A percentile compares a stretch with the other conserved stretches of the same genome.
These are phyloP conservation scores for Leuciscus waleckii DNA, from an alignment of 2,797 vertebrate genomes.

Conservation along the genomic window DNA sequence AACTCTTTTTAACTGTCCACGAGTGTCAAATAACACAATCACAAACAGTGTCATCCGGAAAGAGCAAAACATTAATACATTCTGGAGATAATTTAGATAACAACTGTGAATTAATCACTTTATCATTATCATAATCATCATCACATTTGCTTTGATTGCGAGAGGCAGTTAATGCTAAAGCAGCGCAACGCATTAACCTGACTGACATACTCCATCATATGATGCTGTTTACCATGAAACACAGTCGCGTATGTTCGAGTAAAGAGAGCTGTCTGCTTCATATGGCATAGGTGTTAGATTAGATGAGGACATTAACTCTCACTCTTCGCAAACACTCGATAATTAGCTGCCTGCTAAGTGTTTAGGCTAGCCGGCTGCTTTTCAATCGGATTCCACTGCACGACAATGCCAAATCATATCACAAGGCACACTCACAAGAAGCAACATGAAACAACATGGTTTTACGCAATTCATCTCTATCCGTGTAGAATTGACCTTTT, in stretches of 20 bases:
- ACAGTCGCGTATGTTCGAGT: not conserved
- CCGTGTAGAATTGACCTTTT: not conserved
- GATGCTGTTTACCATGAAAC: not conserved
- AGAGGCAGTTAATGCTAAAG: not conserved
- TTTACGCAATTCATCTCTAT: not conserved
- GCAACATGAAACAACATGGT: not conserved
- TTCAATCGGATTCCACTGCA: not conserved
- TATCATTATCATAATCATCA: not conserved
- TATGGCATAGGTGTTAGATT: not conserved
- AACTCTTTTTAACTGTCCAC: not conserved
- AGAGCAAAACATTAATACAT: not conserved
- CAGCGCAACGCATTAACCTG: not conserved
- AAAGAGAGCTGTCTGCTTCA: not conserved
- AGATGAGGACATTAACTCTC: not conserved
- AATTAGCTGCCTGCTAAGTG: slow-evolving; percentile 31
- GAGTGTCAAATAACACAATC: not conserved
- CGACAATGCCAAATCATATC: not conserved
- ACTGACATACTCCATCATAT: not conserved
- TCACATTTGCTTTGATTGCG: not conserved
- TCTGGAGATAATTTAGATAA: no score
- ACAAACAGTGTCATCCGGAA: not conserved
- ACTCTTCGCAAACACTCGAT: slow-evolving; percentile 12
- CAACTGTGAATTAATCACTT: not conserved
- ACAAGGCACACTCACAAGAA: not conserved
- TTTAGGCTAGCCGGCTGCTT: slow-evolving; percentile 26